Base-by-base conservation (phyloP, 2,797 vertebrate genomes). In the Neosilurus mollespiculum region DNA sequence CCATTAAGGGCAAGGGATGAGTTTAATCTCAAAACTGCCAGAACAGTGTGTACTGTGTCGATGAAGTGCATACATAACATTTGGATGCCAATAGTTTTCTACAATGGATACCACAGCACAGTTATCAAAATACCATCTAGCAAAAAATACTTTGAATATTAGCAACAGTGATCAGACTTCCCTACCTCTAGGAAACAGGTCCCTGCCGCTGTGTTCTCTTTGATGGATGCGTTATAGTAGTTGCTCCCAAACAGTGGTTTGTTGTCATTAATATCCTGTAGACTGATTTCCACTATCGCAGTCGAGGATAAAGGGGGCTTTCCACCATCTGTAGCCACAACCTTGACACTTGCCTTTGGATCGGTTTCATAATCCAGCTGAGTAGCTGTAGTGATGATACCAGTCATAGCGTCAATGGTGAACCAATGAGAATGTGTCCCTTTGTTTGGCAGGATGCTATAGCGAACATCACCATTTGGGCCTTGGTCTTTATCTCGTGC, bases 231-330 rank as follows among this genome's bases (percentile, higher is more conserved):
- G 0, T 98, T 98, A 92, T 99, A 99, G 93, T 95, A 94, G 80
- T 91, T 95, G 81, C 92, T 97, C 83, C 93, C 94, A 88, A 99
- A 99, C 84, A 97, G 92, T 0, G 98, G 98, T 64, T 95, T 94
- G 0, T 99, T 98, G 86, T 99, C 98, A 0, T 99, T 99, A 87
- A 96, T 95, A 62, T 99, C 98, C 93, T 99, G 96, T 81, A 99
- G 93, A 82, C 94, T 93, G 87, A 99, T 95, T 0, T 90, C 95
- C 81, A 99, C 96, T 81, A 96, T 93, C 0, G 96, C 96, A 0
- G 97, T 98, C 6, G 98, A 97, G 0, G 96, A 95, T 43, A 99
- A 92, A 0, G 97, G 92, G 0, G 96, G 97, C 0, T 90, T 93
- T 26, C 98, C 98, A 0, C 91, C 88, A 78, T 99, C 98, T 0